Percentiles rank a stretch among this genome's conserved stretches.
Conservation (phyloP, 2,113 vertebrate genomes). For the Aleadryas rufinucha region DNA sequence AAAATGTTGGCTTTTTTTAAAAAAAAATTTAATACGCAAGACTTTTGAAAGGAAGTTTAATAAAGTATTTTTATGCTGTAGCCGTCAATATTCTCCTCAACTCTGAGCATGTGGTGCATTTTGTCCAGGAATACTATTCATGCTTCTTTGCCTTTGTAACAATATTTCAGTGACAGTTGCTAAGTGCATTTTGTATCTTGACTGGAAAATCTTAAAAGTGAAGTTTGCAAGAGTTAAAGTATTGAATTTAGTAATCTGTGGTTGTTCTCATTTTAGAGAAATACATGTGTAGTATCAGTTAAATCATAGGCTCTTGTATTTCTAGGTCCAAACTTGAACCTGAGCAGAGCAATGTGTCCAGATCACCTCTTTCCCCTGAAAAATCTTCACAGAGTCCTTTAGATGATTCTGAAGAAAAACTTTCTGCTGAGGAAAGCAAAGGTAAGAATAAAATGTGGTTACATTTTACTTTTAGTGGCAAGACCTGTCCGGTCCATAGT, state of each 20-base stretch:
- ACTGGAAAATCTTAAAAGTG: neutral
- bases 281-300: neutral
- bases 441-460: conserved; percentile 62
- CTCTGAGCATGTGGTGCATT: neutral
- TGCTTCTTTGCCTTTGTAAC: neutral
- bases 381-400: conserved; percentile 11
- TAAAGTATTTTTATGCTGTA: neutral
- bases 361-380: conserved; percentile 30
- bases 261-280: neutral
- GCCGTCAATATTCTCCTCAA: neutral
- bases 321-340: conserved; percentile 88
- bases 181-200: neutral
- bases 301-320: neutral
- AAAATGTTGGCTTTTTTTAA: neutral
- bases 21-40: neutral
- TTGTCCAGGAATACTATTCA: neutral
- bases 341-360: conserved; percentile 72
- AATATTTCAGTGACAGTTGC: neutral
- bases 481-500: neutral
- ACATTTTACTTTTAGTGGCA: neutral
- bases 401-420: conserved; percentile 74
- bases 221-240: neutral
- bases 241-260: neutral
- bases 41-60: neutral
- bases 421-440: conserved; percentile 72